Evolutionary conservation across 2,113 vertebrate genomes (phyloP), one percentile per base, ranked within the genome.

Genomic region (Syngnathus scovelli): DNA sequence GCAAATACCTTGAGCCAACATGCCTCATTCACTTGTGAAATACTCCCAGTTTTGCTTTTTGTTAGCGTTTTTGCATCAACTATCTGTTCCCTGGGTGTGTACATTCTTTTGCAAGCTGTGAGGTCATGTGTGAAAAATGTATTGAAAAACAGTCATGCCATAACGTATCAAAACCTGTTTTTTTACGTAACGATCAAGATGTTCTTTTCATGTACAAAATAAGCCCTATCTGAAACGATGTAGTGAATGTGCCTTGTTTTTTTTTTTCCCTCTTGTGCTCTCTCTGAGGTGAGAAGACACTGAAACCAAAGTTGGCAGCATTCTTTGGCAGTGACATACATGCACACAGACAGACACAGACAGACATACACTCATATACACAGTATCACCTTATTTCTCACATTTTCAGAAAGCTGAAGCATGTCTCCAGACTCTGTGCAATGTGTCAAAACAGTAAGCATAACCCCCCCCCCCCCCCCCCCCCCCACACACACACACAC

Each of bases 111-210:
- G 64, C 86, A 58, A 75, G 67, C 90, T 79, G 89, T 94, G 93
- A 95, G 90, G 88, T 96, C 94, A 98, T 90, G 85, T 90, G 87
- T 89, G 85, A 98, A 96, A 97, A 97, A 98, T 97, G 92, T 92
- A 92, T 87, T 92, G 91, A 94, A 98, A 94, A 95, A 94, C 93
- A 91, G 89, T 96, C 96, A 74, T 94, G 95, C 94, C 92, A 69
- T 92, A 81, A 95, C 96, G 92, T 92, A 97, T 96, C 95, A 84
- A 90, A 88, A 93, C 91, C 89, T 91, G 92, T 92, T 94, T 94
- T 23, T 94, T 94, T 94, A 90, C 88, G 88, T 92, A 94, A 92
- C 89, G 72, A 77, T 79, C 67, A 38, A 64, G 55, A 83, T 88
- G 89, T 91, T 82, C 68, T 52, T 66, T 54, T 66, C 43, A 27